Evolutionary conservation across 92 coral and sea anemone species (phyloP).

Genomic region (Porites evermanni): DNA sequence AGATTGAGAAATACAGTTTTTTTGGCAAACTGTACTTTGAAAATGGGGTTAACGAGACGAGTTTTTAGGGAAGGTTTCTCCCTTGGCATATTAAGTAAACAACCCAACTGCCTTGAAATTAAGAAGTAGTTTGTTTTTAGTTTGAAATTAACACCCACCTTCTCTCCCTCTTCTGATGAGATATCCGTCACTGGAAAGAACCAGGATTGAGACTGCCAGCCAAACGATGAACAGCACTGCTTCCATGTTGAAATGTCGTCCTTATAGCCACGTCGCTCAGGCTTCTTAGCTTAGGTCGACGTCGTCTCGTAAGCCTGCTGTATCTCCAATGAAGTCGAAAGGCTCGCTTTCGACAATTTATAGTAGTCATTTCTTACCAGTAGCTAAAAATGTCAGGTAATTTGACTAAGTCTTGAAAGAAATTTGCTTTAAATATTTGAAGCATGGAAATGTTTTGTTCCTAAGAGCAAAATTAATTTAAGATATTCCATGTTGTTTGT

Average conservation of each 20-base stretch:
- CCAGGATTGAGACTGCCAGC: neutral
- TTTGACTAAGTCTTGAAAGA: neutral
- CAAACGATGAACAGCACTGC: neutral
- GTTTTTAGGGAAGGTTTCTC: no score
- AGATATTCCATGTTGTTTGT: neutral
- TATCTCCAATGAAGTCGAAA: neutral
- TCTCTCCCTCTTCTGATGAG: neutral
- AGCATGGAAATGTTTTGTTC: slow-evolving; percentile 7
- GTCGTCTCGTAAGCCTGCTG: neutral
- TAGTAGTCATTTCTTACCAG: neutral
- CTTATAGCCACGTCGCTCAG: neutral
- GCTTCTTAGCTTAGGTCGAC: neutral
- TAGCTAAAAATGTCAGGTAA: neutral
- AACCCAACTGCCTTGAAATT: no score
- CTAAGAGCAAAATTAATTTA: neutral
- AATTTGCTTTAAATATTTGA: neutral
- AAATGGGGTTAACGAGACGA: no score
- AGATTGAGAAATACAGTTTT: no score
- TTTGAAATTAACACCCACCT: neutral
- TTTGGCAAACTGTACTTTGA: no score
- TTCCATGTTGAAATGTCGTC: neutral
- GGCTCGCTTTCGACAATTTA: neutral
- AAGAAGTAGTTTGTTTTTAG: neutral
- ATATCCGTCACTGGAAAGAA: slow-evolving; percentile 5
- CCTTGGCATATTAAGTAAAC: no score